Evolutionary conservation across 2,888 invertebrate species (phyloP).

Genomic region (Tolmerus cingulatus): DNA sequence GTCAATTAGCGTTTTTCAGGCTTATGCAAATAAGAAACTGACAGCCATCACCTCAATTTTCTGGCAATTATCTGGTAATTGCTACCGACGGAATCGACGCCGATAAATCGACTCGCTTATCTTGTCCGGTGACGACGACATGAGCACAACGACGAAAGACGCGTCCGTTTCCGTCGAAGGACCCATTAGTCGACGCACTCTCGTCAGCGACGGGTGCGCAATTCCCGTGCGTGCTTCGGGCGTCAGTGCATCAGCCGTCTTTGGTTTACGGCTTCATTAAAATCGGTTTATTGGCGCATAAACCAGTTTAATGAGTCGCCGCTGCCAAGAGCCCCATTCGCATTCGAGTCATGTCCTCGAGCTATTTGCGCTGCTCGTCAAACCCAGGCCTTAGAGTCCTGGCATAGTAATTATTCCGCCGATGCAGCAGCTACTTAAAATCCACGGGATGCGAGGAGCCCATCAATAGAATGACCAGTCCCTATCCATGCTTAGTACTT

Average conservation of each 20-base stretch:
- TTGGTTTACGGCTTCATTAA: conserved; percentile 24
- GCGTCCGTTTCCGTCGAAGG: neutral
- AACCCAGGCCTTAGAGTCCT: neutral
- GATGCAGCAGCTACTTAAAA: neutral
- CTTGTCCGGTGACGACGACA: neutral
- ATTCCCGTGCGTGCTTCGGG: neutral
- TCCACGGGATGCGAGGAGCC: neutral
- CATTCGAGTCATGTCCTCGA: neutral
- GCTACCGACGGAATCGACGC: neutral
- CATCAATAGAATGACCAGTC: neutral
- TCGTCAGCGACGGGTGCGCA: neutral
- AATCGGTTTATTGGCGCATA: neutral
- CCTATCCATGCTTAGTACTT: neutral
- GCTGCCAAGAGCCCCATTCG: neutral
- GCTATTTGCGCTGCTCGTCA: neutral
- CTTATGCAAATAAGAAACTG: conserved; percentile 22
- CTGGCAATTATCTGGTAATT: neutral
- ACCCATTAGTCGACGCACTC: neutral
- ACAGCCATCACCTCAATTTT: neutral
- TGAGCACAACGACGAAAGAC: neutral
- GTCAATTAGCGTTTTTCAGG: conserved; percentile 8
- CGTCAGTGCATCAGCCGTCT: neutral
- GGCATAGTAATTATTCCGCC: neutral
- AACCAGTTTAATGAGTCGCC: neutral
- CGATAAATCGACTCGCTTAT: neutral